phyloP scores from a whole-genome alignment of 2,888 invertebrate genomes.

The Parnassius smintheus region DNA sequence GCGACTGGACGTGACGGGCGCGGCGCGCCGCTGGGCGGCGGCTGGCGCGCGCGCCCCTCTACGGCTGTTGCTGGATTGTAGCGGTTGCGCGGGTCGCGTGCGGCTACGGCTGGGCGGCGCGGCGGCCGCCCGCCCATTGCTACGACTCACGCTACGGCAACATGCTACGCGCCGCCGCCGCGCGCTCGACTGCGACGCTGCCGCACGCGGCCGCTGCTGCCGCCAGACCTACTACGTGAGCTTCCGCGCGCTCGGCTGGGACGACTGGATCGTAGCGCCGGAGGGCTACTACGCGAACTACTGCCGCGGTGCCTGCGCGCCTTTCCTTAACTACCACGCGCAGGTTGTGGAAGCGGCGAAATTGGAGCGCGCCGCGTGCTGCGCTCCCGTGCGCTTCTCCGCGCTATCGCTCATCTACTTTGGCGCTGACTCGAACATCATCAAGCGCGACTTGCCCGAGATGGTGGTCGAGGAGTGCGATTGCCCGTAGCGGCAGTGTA shows the following conservation, averaged over 20 bases:
- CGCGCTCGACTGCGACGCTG: slow-evolving; percentile 90
- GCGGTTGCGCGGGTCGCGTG: slow-evolving; percentile 86
- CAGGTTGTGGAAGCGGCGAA: slow-evolving; percentile 95
- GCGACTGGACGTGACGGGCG: slow-evolving; percentile 90
- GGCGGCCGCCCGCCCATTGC: slow-evolving; percentile 89
- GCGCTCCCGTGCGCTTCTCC: slow-evolving; percentile 95
- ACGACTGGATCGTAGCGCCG: slow-evolving; percentile 96
- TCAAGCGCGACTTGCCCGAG: slow-evolving; percentile 96
- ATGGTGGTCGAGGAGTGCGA: slow-evolving; percentile 98
- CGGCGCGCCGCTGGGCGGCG: slow-evolving; percentile 87
- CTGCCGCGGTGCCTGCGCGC: slow-evolving; percentile 94
- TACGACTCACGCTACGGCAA: slow-evolving; percentile 89
- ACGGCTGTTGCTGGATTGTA: slow-evolving; percentile 90
- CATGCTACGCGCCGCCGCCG: slow-evolving; percentile 88
- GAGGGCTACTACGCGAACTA: slow-evolving; percentile 96
- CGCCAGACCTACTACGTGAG: slow-evolving; percentile 95
- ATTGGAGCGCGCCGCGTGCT: slow-evolving; percentile 94
- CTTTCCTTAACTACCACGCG: slow-evolving; percentile 93
- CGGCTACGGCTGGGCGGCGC: slow-evolving; percentile 84
- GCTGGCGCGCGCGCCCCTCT: slow-evolving; percentile 79
- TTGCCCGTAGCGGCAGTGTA: slow-evolving; percentile 86
- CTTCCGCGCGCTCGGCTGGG: slow-evolving; percentile 95
- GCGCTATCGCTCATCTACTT: slow-evolving; percentile 96
- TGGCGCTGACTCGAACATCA: slow-evolving; percentile 93
- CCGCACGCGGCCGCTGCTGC: slow-evolving; percentile 83